A percentile compares a stretch with the other conserved stretches of the same genome.
Evolutionary conservation across 2,888 invertebrate species (phyloP).

Genomic region (Cantharis lateralis): DNA sequence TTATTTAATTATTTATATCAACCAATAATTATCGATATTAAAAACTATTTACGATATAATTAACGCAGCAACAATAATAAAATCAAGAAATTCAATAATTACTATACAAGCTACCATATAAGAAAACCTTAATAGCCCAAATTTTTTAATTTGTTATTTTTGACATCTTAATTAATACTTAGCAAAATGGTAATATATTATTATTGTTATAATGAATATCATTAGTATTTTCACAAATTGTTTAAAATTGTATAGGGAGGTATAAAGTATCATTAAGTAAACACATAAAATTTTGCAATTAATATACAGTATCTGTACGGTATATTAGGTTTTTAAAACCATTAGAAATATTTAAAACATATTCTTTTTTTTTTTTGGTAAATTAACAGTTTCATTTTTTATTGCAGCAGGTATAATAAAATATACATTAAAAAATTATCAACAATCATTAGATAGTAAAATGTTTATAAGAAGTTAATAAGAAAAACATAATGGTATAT

Average conservation of each 20-base stretch:
- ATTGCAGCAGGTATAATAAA: background rate
- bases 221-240: background rate
- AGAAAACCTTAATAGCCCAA: background rate
- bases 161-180: background rate
- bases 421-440: background rate
- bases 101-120: background rate
- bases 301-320: too few species aligned
- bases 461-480: background rate
- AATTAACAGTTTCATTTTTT: background rate
- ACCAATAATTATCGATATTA: background rate
- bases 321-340: background rate
- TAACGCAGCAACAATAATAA: background rate
- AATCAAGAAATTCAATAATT: background rate
- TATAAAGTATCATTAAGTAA: background rate
- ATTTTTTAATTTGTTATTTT: background rate
- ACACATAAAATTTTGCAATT: background rate
- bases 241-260: background rate
- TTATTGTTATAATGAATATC: background rate
- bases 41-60: background rate
- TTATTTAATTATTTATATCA: background rate
- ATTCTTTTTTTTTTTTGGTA: background rate
- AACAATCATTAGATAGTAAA: background rate
- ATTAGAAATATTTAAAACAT: background rate
- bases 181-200: background rate
- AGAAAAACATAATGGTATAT: background rate